A percentile compares a stretch with the other conserved stretches of the same genome.
Conservation (phyloP, 53 echinoderm and acorn worm species). For the Arbacia lixula region DNA sequence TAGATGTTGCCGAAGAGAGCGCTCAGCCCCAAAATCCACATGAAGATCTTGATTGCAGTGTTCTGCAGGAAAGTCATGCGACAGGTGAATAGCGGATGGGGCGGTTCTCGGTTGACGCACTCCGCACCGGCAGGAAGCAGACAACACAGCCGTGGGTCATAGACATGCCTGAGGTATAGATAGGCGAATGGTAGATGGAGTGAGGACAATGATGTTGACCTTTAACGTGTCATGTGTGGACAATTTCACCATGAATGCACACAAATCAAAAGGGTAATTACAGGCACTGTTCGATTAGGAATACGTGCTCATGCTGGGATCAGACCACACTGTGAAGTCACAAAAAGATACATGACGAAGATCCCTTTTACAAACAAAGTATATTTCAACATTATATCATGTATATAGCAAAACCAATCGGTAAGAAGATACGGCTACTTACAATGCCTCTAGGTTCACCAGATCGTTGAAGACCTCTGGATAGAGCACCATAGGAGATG, state of each 20-base stretch:
- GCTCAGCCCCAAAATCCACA: constrained; percentile 57
- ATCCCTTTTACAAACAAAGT: not conserved
- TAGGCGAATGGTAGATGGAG: not conserved
- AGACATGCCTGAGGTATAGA: not conserved
- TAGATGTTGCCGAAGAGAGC: constrained; percentile 51
- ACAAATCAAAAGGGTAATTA: too few relatives aligned
- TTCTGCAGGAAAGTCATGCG: constrained; percentile 17
- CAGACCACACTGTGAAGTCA: not conserved
- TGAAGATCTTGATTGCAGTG: constrained; percentile 35
- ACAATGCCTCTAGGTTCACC: constrained; percentile 8
- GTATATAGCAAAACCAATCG: too few relatives aligned
- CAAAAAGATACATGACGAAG: not conserved
- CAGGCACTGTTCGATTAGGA: too few relatives aligned
- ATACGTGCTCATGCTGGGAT: too few relatives aligned
- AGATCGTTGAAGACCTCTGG: constrained; percentile 24
- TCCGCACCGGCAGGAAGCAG: not conserved
- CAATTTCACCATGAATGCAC: not conserved
- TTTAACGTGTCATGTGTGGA: not conserved
- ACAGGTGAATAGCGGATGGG: constrained; percentile 45
- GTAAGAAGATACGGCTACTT: too few relatives aligned
- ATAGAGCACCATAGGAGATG: constrained; percentile 10
- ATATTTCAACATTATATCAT: not conserved
- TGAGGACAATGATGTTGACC: too few relatives aligned
- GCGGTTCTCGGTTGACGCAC: not conserved
- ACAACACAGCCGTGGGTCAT: constrained; percentile 38